phyloP scores from a whole-genome alignment of 2,888 invertebrate genomes.

The Adelphocoris suturalis region DNA sequence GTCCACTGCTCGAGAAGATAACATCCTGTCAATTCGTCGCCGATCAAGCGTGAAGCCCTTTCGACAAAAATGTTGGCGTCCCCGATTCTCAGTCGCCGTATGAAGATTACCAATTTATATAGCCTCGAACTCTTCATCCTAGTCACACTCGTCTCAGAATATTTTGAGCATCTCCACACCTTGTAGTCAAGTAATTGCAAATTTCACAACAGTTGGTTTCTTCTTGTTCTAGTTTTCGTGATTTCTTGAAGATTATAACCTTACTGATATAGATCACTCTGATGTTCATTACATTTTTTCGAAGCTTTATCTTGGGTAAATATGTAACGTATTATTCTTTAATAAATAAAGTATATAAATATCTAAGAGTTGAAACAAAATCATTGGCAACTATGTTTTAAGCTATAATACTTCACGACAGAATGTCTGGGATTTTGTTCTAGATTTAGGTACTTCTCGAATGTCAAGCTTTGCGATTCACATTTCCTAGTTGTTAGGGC shows the following conservation, averaged over 20 bases:
- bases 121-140: constrained; percentile 31
- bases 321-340: constrained; percentile 7
- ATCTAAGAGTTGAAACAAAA: constrained; percentile 41
- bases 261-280: neutral
- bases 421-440: constrained; percentile 39
- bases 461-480: constrained; percentile 59
- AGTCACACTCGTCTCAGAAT: constrained; percentile 34
- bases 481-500: constrained; percentile 69
- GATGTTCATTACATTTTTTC: neutral
- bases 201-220: neutral
- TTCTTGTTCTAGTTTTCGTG: constrained; percentile 3
- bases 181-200: constrained; percentile 14
- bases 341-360: neutral
- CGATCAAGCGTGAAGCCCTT: neutral
- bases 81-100: neutral
- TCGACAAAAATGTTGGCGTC: neutral
- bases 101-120: neutral
- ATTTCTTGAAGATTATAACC: neutral
- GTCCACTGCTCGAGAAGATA: neutral
- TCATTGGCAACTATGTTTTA: constrained; percentile 72
- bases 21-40: constrained; percentile 2
- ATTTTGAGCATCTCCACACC: constrained; percentile 8
- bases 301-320: constrained; percentile 4
- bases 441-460: constrained; percentile 32
- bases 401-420: constrained; percentile 66